Evolutionary conservation across 1,140 invertebrate species (phyloP).

Genomic region (Magallana angulata): DNA sequence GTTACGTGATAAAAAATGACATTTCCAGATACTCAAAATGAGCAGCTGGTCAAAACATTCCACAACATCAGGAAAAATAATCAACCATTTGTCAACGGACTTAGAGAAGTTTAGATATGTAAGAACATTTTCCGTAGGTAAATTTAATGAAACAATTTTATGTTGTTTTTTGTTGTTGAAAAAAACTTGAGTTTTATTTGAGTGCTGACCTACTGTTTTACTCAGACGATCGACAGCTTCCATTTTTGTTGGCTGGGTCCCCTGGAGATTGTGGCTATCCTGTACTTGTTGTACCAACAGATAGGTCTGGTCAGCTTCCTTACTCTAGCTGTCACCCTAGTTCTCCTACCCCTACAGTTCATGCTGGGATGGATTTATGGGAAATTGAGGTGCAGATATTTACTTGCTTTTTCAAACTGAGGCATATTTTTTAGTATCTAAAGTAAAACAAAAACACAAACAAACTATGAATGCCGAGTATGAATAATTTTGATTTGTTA

Average conservation of each 20-base stretch:
- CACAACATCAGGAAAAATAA: slow-evolving; percentile 90
- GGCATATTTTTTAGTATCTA: too few relatives aligned
- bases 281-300: slow-evolving; percentile 56
- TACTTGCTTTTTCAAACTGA: not conserved
- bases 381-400: slow-evolving; percentile 53
- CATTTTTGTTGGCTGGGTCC: slow-evolving; percentile 58
- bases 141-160: too few relatives aligned
- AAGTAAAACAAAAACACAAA: too few relatives aligned
- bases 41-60: slow-evolving; percentile 84
- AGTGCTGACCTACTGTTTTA: not conserved
- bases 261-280: slow-evolving; percentile 46
- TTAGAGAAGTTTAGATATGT: slow-evolving; percentile 79
- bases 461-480: too few relatives aligned
- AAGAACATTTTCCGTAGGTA: slow-evolving; percentile 36
- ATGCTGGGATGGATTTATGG: slow-evolving; percentile 42
- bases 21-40: slow-evolving; percentile 70
- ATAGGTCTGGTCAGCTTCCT: slow-evolving; percentile 49
- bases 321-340: slow-evolving; percentile 46
- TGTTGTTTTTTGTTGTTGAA: not conserved
- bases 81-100: slow-evolving; percentile 94
- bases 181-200: not conserved
- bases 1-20: too few relatives aligned
- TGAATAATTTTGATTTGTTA: too few relatives aligned
- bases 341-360: slow-evolving; percentile 51
- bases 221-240: slow-evolving; percentile 79